Evolutionary conservation across 1,140 invertebrate genomes (phyloP).

Genomic region (Laupala kohalensis): DNA sequence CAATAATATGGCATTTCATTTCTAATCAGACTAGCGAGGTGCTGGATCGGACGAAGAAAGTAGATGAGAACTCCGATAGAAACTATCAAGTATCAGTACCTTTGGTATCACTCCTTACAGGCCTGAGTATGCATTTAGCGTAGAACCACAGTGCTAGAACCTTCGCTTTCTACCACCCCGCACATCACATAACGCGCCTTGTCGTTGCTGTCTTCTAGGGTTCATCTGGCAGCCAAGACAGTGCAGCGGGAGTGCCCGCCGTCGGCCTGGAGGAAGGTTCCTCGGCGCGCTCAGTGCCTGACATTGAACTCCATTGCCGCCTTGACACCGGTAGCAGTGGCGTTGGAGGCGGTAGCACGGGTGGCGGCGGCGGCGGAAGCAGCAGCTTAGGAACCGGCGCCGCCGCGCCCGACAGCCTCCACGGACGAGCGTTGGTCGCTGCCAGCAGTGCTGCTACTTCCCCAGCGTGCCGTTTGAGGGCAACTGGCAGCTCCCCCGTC

Average conservation of each 20-base stretch:
- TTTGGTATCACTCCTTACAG: too few species aligned
- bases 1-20: too few species aligned
- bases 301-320: conserved; percentile 73
- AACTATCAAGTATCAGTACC: too few species aligned
- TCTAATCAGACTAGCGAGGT: too few species aligned
- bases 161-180: too few species aligned
- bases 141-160: too few species aligned
- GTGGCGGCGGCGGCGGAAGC: not conserved
- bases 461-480: conserved; percentile 15
- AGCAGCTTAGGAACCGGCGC: not conserved
- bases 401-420: conserved; percentile 9
- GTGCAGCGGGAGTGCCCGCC: conserved; percentile 37
- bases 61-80: too few species aligned
- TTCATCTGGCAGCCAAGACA: conserved; percentile 57
- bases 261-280: conserved; percentile 38
- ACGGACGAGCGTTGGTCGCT: conserved; percentile 35
- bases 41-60: too few species aligned
- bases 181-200: too few species aligned
- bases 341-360: too few species aligned
- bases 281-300: conserved; percentile 70
- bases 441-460: not conserved
- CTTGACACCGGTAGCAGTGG: conserved; percentile 18
- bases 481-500: not conserved
- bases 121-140: too few species aligned
- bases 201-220: too few species aligned